Evolutionary conservation across 2,797 vertebrate genomes (phyloP), one percentile per base, ranked within the genome.

Genomic region (Amniataba percoides): DNA sequence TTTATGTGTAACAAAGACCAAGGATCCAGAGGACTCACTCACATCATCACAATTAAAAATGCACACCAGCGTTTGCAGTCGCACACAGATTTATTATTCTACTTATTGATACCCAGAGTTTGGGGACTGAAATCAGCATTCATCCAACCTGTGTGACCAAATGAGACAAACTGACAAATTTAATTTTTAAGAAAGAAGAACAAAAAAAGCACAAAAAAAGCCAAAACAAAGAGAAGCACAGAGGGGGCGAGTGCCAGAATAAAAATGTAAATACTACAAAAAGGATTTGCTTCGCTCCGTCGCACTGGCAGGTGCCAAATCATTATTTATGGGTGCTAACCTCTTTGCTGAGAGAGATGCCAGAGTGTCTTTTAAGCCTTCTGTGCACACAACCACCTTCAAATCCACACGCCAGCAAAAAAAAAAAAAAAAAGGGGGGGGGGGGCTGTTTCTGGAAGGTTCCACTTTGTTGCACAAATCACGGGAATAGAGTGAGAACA

Each of bases 401-500:
- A 88, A 86, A 82, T 69, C 78, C 34, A 40, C 77, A 82, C 78
- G 27, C 72, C 75, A 77, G 73, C 40, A 53, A 76, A 73, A 39
- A 63, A 46, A 31, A 23, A 62, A 53, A 67, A 78, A 59, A 36
- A 63, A 57, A n/a, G n/a, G n/a, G n/a, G n/a, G n/a, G n/a, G n/a
- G n/a, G n/a, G n/a, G n/a, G n/a, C 21, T 55, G 60, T 74, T 81
- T 88, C 83, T 84, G 74, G 78, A 85, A 78, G 80, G 76, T 86
- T 92, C 74, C 64, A 51, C 77, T 80, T 80, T 74, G 63, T 79
- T 77, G 71, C 76, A 72, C 71, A 85, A 87, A 85, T 76, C 72
- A 72, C 77, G 78, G 65, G 74, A 86, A 79, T 60, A 62, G 71
- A 89, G 76, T 45, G 78, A 82, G 69, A 88, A 78, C 85, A 89